phyloP scores from a whole-genome alignment of 30 jellyfish, hydroid and myxozoan species.

The Hydractinia symbiolongicarpus region DNA sequence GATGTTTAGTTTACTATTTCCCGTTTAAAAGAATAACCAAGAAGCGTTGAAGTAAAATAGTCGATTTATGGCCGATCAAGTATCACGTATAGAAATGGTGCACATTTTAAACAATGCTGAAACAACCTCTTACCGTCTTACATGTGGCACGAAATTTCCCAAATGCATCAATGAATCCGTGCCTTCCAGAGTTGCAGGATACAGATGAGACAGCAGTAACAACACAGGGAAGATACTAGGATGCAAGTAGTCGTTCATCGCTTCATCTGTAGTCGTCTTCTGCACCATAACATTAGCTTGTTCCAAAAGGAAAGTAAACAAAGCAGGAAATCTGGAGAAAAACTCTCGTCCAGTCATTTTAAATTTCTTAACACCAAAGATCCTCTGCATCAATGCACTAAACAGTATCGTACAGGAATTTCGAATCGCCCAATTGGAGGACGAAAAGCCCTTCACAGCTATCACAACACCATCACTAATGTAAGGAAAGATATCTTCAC shows the following conservation, averaged over 20 bases:
- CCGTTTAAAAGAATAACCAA: too few relatives aligned
- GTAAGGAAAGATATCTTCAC: constrained; percentile 74
- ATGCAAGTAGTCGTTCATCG: constrained; percentile 22
- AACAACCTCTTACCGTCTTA: constrained; percentile 37
- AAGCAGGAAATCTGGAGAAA: constrained; percentile 71
- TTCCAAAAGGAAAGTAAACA: constrained; percentile 46
- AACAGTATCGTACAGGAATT: constrained; percentile 82
- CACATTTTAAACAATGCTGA: too few relatives aligned
- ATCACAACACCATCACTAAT: constrained; percentile 64
- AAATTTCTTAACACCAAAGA: constrained; percentile 67
- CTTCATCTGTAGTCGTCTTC: constrained; percentile 17
- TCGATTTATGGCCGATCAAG: too few relatives aligned
- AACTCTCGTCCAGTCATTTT: constrained; percentile 93
- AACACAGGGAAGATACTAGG: constrained; percentile 76
- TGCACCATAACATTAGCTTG: constrained; percentile 37
- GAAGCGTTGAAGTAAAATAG: too few relatives aligned
- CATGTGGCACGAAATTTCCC: constrained; percentile 45
- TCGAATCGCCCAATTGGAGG: constrained; percentile 67
- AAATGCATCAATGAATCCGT: constrained; percentile 55
- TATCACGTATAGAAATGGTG: too few relatives aligned
- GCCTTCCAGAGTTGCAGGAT: constrained; percentile 86
- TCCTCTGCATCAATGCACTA: constrained; percentile 83
- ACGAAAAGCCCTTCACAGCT: constrained; percentile 61
- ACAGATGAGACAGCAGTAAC: constrained; percentile 68
- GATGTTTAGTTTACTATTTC: too few relatives aligned